A percentile compares a stretch with the other conserved stretches of the same genome.
phyloP scores from a whole-genome alignment of 2,888 invertebrate genomes.

The Lymantria monacha region DNA sequence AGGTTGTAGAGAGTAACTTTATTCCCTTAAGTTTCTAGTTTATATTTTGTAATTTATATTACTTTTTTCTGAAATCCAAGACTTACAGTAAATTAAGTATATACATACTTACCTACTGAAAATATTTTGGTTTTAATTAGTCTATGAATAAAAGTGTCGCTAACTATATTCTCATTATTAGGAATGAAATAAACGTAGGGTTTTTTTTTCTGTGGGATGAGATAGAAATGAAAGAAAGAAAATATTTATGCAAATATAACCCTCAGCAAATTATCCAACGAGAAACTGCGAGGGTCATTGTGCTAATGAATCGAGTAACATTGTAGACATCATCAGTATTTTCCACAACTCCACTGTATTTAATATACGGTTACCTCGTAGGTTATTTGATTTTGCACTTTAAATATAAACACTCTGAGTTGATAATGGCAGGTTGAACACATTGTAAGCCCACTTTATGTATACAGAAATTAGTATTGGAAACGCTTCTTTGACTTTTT shows the following conservation, averaged over 20 bases:
- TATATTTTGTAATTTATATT: too few relatives aligned
- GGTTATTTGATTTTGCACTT: slow-evolving; percentile 1
- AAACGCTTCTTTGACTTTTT: not conserved
- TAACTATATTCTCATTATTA: too few relatives aligned
- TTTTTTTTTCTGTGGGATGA: too few relatives aligned
- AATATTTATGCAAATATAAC: not conserved
- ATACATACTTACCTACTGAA: too few relatives aligned
- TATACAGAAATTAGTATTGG: not conserved
- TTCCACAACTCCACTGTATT: not conserved
- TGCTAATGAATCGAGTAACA: not conserved
- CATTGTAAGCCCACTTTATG: not conserved
- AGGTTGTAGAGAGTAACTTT: too few relatives aligned
- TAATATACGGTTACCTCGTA: slow-evolving; percentile 1
- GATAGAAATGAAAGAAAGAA: too few relatives aligned
- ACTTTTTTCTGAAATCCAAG: too few relatives aligned
- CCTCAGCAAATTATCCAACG: not conserved
- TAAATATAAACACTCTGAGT: not conserved
- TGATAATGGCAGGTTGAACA: not conserved
- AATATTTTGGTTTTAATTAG: too few relatives aligned
- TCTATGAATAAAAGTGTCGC: too few relatives aligned
- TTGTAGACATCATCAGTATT: not conserved
- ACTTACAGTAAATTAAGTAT: too few relatives aligned
- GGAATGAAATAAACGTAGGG: too few relatives aligned
- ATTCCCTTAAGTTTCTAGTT: too few relatives aligned
- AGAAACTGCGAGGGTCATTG: not conserved